phyloP scores from a whole-genome alignment of 2,113 vertebrate species.

The Tupaia chinensis region DNA sequence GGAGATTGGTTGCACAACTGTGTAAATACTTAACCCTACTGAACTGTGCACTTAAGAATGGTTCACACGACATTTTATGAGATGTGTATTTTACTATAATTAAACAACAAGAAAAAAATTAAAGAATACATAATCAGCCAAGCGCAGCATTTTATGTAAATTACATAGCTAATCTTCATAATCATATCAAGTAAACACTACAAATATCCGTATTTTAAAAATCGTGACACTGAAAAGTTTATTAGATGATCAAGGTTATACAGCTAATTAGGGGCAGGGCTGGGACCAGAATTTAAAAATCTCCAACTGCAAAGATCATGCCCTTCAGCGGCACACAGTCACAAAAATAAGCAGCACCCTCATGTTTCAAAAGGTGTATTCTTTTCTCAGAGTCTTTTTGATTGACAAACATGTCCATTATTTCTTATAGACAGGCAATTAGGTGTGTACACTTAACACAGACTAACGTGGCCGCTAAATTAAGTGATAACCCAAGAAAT shows the following conservation, averaged over 20 bases:
- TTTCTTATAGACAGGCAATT: background rate
- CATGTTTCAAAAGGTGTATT: background rate
- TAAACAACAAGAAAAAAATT: background rate
- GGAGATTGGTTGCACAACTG: background rate
- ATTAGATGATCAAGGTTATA: background rate
- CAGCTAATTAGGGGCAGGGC: background rate
- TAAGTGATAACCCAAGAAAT: background rate
- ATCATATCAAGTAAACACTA: background rate
- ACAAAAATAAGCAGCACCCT: background rate
- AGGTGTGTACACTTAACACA: background rate
- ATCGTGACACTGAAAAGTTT: background rate
- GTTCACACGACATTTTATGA: background rate
- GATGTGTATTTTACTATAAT: background rate
- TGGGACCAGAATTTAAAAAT: background rate
- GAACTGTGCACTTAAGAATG: background rate
- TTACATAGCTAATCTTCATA: background rate
- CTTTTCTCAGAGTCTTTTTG: background rate
- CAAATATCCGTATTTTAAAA: background rate
- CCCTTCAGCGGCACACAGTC: background rate
- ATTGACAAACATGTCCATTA: background rate
- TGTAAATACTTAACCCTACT: background rate
- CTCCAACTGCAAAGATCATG: background rate
- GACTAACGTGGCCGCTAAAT: background rate
- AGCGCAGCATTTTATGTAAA: slow-evolving; percentile 9
- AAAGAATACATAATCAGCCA: background rate